Conservation (phyloP, 2,888 invertebrate genomes). For the Chironomus tentans region DNA sequence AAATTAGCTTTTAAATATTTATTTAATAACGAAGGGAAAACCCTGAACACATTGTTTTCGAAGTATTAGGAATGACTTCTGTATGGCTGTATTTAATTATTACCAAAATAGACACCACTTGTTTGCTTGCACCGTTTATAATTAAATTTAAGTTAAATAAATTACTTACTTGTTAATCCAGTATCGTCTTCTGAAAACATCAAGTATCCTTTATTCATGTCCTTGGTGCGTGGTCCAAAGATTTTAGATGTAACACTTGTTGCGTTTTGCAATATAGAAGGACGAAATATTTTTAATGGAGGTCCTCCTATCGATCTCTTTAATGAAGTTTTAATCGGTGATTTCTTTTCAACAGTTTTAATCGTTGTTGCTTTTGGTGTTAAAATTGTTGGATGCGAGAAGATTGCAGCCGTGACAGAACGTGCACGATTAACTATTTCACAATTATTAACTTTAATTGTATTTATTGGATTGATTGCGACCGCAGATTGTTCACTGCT, state of each 20-base stretch:
- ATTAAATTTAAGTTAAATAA: not conserved
- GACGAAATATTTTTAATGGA: constrained; percentile 31
- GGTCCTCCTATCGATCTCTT: constrained; percentile 31
- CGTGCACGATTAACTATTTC: constrained; percentile 31
- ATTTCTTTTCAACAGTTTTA: not conserved
- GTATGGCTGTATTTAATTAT: too few relatives aligned
- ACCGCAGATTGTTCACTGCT: not conserved
- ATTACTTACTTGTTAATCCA: constrained; percentile 75
- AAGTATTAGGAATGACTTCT: too few relatives aligned
- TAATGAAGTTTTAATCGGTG: constrained; percentile 17
- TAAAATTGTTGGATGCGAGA: constrained; percentile 32
- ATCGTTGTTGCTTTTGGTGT: constrained; percentile 32
- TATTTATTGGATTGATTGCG: constrained; percentile 6
- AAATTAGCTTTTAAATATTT: too few relatives aligned
- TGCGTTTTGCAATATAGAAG: constrained; percentile 44
- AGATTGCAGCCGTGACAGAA: constrained; percentile 33
- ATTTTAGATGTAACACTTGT: constrained; percentile 60
- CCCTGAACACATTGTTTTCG: too few relatives aligned
- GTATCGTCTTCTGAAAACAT: constrained; percentile 77
- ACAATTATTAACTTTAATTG: constrained; percentile 23
- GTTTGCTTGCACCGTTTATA: not conserved
- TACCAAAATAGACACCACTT: too few relatives aligned
- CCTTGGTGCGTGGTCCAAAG: constrained; percentile 75
- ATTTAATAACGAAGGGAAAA: too few relatives aligned
- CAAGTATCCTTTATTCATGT: constrained; percentile 89